phyloP scores from a whole-genome alignment of 2,888 invertebrate species.

The Ornithoptera priamus region DNA sequence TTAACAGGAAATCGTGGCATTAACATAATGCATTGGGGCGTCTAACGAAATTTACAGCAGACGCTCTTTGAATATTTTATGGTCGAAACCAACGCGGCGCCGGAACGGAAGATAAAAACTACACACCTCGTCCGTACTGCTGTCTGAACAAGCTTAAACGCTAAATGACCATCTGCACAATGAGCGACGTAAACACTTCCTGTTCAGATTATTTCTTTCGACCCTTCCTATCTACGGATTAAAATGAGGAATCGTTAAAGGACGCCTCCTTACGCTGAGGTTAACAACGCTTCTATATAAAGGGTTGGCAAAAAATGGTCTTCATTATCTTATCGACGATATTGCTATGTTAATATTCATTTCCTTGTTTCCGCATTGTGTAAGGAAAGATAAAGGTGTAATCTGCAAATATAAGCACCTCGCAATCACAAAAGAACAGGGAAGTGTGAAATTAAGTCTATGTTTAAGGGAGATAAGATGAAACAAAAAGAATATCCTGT shows the following conservation, averaged over 20 bases:
- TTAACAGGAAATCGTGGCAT: conserved; percentile 67
- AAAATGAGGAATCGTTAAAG: conserved; percentile 34
- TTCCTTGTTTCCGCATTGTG: conserved; percentile 47
- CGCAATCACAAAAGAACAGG: conserved; percentile 35
- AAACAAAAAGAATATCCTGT: conserved; percentile 35
- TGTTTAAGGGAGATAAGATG: conserved; percentile 23
- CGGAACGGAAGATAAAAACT: conserved; percentile 47
- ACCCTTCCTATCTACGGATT: conserved; percentile 12
- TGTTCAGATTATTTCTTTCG: conserved; percentile 18
- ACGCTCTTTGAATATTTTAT: conserved; percentile 56
- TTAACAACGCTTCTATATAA: conserved; percentile 34
- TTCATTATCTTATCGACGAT: conserved; percentile 48
- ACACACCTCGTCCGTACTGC: conserved; percentile 31
- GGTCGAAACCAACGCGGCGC: conserved; percentile 47
- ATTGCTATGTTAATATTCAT: conserved; percentile 41
- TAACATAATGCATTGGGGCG: conserved; percentile 71
- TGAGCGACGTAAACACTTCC: conserved; percentile 27
- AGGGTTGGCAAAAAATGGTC: conserved; percentile 42
- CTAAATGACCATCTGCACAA: conserved; percentile 37
- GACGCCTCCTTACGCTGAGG: conserved; percentile 36
- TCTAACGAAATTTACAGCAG: conserved; percentile 58
- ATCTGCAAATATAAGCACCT: conserved; percentile 27
- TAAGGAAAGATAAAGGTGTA: conserved; percentile 50
- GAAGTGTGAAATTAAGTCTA: conserved; percentile 29
- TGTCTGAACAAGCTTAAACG: conserved; percentile 30